Conservation (phyloP, 2,113 vertebrate genomes). For the Eulemur macaco region DNA sequence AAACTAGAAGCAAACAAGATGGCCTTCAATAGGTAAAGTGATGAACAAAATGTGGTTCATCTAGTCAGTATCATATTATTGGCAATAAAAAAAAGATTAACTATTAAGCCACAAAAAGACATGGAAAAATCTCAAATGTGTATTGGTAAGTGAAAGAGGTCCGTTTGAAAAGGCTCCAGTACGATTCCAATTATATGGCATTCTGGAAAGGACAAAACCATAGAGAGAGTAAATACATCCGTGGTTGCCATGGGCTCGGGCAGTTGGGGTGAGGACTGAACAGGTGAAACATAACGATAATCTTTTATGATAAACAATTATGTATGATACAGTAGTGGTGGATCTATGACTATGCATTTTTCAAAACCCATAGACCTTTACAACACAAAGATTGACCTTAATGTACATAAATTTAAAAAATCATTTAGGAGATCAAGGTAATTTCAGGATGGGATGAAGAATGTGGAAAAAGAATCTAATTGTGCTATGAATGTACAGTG, state of each 20-base stretch:
- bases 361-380: neutral
- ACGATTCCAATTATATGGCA: accelerated
- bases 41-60: neutral
- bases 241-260: neutral
- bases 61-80: too few relatives aligned
- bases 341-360: neutral
- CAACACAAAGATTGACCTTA: neutral
- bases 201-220: neutral
- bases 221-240: neutral
- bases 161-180: neutral
- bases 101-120: neutral
- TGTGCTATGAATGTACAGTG: neutral
- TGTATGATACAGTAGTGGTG: neutral
- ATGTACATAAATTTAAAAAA: neutral
- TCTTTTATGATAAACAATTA: too few relatives aligned
- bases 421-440: neutral
- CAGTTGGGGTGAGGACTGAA: accelerated
- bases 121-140: neutral
- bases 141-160: too few relatives aligned
- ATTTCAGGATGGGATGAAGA: too few relatives aligned
- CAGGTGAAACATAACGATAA: accelerated
- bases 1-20: neutral
- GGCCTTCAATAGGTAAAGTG: neutral
- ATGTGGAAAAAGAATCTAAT: neutral
- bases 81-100: neutral